Percentiles rank a stretch among this genome's conserved stretches.
These are phyloP conservation scores for Listronotus bonariensis DNA, from an alignment of 1,140 invertebrate genomes.

Conservation along the genomic window DNA sequence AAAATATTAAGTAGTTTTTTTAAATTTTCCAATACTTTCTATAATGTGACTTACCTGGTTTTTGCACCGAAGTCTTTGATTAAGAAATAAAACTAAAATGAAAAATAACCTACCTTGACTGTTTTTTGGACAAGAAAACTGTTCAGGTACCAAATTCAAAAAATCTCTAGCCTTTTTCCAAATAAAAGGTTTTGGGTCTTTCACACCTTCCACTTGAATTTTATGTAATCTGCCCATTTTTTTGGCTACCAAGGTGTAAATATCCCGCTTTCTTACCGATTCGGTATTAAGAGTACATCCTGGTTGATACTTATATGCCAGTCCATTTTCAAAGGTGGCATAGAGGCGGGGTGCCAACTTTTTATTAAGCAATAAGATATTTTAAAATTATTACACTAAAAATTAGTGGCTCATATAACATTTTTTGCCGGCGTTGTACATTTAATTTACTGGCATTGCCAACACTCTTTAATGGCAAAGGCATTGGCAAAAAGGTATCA, in stretches of 20 bases:
- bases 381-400: too few species aligned
- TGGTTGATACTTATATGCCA: slow-evolving; percentile 89
- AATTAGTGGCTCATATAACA: slow-evolving; percentile 47
- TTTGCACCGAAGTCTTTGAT: too few species aligned
- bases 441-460: too few species aligned
- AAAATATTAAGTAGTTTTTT: too few species aligned
- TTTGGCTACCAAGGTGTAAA: slow-evolving; percentile 76
- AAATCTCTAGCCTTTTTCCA: slow-evolving; percentile 79
- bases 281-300: slow-evolving; percentile 78
- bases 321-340: slow-evolving; percentile 91
- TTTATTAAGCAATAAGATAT: slow-evolving; percentile 70
- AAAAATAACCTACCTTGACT: slow-evolving; percentile 60
- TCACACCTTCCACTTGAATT: slow-evolving; percentile 55
- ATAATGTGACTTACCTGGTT: neutral
- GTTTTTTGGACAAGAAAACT: slow-evolving; percentile 65
- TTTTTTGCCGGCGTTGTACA: too few species aligned
- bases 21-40: too few species aligned
- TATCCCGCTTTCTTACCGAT: slow-evolving; percentile 69
- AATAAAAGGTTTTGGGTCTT: slow-evolving; percentile 63
- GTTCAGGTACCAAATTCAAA: slow-evolving; percentile 71
- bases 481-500: neutral
- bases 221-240: slow-evolving; percentile 84
- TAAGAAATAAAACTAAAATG: slow-evolving; percentile 14
- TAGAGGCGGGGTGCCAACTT: slow-evolving; percentile 83
- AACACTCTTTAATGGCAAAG: too few species aligned